Base-by-base conservation (phyloP, 2,113 vertebrate genomes). In the Verasper variegatus region DNA sequence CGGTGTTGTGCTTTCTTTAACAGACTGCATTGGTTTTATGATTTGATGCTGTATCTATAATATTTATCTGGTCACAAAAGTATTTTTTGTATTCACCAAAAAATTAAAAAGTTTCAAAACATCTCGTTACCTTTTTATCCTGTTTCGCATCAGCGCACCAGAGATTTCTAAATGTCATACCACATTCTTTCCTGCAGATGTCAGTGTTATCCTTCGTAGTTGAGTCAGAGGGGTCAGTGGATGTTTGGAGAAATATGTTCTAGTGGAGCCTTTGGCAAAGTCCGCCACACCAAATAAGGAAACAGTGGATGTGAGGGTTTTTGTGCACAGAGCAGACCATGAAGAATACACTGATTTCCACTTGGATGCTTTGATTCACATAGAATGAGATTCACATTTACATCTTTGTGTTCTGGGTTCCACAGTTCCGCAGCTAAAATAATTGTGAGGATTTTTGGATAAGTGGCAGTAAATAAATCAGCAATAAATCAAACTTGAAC, bases 21-120 rank as follows among this genome's bases (percentile, higher is more conserved):
- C 83, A 82, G 71, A 90, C 86, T 89, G 81, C 90, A 72, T 92
- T 89, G 56, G 88, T 93, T 92, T 91, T 84, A 91, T 91, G 86
- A 92, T 89, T 88, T 92, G 75, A 95, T 91, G 88, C 85, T 91
- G 74, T 95, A 95, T 91, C 89, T 94, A 90, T 86, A 74, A 92
- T 94, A 93, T 95, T 94, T 94, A 95, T 95, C 94, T 94, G 93
- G 87, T 93, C 93, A 92, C 88, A 92, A 95, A 94, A 92, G 88
- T 96, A 95, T 96, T 95, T 95, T 96, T 97, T 96, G 95, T 95
- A 95, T 96, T 95, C 87, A 93, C 89, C 87, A 91, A 90, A 96
- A 93, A 57, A 45, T 93, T 68, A 84, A 93, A 93, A 82, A 82
- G 57, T 93, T 94, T 94, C 83, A 92, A 51, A 90, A 90, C 87